These are phyloP conservation scores for Alviniconcha strummeri DNA, from an alignment of 2,888 invertebrate species.

Conservation along the genomic window DNA sequence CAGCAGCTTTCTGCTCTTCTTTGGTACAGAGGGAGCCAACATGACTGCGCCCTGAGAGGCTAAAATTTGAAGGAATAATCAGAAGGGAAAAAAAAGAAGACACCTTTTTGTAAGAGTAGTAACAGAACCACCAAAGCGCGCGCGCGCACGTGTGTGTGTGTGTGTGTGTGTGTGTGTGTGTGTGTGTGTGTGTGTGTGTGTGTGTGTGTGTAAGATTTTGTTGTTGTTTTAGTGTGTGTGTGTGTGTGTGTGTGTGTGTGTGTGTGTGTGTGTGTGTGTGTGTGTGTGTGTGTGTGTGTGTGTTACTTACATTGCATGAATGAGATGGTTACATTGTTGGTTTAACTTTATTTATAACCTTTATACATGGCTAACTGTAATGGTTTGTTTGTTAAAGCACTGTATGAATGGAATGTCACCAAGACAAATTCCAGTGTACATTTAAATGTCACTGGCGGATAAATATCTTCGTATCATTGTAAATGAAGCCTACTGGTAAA, in stretches of 20 bases:
- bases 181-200: neutral
- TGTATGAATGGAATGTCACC: neutral
- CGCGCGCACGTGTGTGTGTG: neutral
- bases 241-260: conserved; percentile 11
- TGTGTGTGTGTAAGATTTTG: neutral
- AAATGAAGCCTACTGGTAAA: no score
- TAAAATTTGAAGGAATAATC: neutral
- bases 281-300: neutral
- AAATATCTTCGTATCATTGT: neutral
- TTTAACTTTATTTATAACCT: no score
- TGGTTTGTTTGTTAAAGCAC: no score
- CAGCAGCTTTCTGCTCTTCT: neutral
- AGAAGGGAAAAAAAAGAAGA: neutral
- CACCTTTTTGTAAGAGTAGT: neutral
- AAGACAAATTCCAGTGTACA: neutral
- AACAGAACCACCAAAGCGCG: neutral
- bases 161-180: neutral
- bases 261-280: conserved; percentile 11
- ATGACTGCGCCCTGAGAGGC: neutral
- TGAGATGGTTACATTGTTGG: neutral
- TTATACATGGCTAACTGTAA: no score
- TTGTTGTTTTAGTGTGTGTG: no score
- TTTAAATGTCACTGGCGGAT: neutral
- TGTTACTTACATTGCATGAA: neutral
- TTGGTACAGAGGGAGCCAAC: neutral